Evolutionary conservation across 2,113 vertebrate species (phyloP), one percentile per base, ranked within the genome.

Genomic region (Python bivittatus): DNA sequence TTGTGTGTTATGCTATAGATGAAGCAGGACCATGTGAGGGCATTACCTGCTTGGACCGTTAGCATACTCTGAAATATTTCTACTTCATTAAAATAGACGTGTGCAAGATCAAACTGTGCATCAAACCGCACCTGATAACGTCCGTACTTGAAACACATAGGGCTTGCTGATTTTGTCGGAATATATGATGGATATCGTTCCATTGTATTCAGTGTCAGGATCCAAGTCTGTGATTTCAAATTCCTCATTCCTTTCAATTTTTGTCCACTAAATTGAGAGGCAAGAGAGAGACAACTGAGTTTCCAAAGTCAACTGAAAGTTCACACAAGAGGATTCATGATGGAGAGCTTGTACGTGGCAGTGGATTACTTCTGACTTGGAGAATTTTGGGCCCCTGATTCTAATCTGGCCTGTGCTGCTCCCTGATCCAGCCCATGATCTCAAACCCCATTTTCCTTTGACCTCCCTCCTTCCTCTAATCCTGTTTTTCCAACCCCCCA

Each of bases 141-240:
- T 98, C 95, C 87, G 97, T 33, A 97, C 96, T 57, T 42, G n/a
- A 93, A 97, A 98, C 4, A 60, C 1, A 2, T 95, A 96, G 44
- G 96, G 15, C 42, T 93, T 87, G 44, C 98, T 98, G 72, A 87
- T 94, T 90, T 92, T 97, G 88, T 95, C 94, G 7, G 92, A 89
- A 61, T 91, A 17, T 0, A 1, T 53, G 0, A 97, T 90, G 1
- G 38, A 60, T 15, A 96, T 94, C 33, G 94, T 97, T 44, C 96
- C 97, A 0, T 97, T 94, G 88, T 97, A 98, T 86, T 97, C 97
- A 0, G 97, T 98, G 94, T 97, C 94, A 1, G 98, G 97, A 4
- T 97, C 96, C 96, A 98, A 91, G 90, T 96, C 91, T 13, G 57
- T 33, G 91, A 98, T 94, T 92, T 97, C 97, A 17, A 97, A 97